Evolutionary conservation across 2,113 vertebrate genomes (phyloP).

Genomic region (Tetrax tetrax): DNA sequence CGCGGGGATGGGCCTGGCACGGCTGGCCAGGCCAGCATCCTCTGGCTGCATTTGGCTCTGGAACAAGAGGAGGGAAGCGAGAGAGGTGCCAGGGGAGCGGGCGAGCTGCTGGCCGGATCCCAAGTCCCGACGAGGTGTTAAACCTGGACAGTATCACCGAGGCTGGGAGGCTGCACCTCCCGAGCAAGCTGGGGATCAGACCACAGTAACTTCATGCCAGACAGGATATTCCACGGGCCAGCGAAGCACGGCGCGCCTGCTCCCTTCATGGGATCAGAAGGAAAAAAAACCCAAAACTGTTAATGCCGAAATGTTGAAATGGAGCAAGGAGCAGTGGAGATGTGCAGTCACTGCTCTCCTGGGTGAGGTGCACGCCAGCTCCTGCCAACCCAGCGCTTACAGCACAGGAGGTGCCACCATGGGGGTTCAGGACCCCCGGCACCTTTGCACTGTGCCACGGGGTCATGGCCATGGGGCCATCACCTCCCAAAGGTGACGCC

Average conservation of each 20-base stretch:
- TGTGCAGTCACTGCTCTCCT: neutral
- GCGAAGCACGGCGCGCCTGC: neutral
- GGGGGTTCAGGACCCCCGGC: fast-evolving
- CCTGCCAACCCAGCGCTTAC: no score
- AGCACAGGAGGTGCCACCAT: neutral
- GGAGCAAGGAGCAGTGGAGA: fast-evolving
- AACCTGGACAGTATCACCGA: fast-evolving
- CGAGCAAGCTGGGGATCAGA: neutral
- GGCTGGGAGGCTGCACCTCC: neutral
- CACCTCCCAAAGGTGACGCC: neutral
- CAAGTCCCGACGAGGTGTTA: neutral
- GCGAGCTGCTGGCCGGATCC: neutral
- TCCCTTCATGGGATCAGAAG: neutral
- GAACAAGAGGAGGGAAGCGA: neutral
- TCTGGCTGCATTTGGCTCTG: fast-evolving
- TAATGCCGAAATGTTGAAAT: fast-evolving
- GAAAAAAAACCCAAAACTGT: neutral
- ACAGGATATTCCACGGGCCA: neutral
- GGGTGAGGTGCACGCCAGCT: fast-evolving
- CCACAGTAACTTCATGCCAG: fast-evolving
- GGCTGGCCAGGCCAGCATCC: neutral
- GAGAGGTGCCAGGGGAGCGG: neutral
- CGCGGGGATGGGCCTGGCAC: neutral
- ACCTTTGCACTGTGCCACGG: no score
- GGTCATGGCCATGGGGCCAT: neutral